A percentile compares a stretch with the other conserved stretches of the same genome.
Evolutionary conservation across 2,113 vertebrate genomes (phyloP).

Genomic region (Fregetta grallaria): DNA sequence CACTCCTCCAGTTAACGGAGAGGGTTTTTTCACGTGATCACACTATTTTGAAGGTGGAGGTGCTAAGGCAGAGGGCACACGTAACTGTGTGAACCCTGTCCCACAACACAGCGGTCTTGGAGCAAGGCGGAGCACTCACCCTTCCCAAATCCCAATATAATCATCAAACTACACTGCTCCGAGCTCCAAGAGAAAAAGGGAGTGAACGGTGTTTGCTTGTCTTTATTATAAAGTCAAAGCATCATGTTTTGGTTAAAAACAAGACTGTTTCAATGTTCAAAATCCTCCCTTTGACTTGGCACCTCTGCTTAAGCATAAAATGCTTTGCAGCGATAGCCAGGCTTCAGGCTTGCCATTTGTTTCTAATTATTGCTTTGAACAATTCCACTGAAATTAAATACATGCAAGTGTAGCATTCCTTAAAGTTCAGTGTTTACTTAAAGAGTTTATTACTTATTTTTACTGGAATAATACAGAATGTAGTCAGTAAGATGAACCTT

Average conservation of each 20-base stretch:
- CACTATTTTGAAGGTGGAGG: not conserved
- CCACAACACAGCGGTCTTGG: rapidly evolving
- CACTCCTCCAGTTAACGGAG: not conserved
- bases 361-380: conserved; percentile 47
- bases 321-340: not conserved
- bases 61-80: not conserved
- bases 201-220: not conserved
- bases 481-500: conserved; percentile 46
- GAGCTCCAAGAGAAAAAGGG: not conserved
- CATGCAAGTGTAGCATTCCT: conserved; percentile 39
- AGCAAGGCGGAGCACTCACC: not conserved
- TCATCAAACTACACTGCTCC: not conserved
- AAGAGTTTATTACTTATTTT: conserved; percentile 66
- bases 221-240: not conserved
- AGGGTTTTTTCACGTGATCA: not conserved
- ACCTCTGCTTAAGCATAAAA: not conserved
- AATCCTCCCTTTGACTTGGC: not conserved
- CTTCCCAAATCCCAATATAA: not conserved
- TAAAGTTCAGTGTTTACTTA: conserved; percentile 52
- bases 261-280: not conserved
- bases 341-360: conserved; percentile 16
- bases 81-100: rapidly evolving
- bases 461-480: conserved; percentile 47
- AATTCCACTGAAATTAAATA: conserved; percentile 52
- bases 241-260: conserved; percentile 8